Percentiles rank a stretch among this genome's conserved stretches.
Evolutionary conservation across 2,888 invertebrate genomes (phyloP).

Genomic region (Nomada hirtipes): DNA sequence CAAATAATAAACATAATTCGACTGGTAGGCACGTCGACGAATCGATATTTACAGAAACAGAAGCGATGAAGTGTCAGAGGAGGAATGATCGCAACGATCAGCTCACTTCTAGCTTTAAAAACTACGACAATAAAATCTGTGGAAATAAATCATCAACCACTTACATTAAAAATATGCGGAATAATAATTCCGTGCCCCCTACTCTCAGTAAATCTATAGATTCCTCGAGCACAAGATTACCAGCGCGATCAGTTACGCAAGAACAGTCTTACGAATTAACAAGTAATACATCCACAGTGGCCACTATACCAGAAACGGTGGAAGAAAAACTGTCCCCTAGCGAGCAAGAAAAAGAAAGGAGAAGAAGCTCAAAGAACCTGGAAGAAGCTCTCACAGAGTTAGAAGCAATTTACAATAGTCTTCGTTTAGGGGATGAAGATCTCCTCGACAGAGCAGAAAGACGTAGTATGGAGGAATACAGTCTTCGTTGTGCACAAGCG

Average conservation of each 20-base stretch:
- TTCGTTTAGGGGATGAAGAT: constrained; percentile 93
- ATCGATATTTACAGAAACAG: constrained; percentile 46
- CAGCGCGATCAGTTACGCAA: constrained; percentile 1
- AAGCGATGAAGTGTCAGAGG: constrained; percentile 58
- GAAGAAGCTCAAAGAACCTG: constrained; percentile 90
- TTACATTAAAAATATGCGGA: constrained; percentile 34
- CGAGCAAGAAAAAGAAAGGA: constrained; percentile 80
- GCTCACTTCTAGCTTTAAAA: constrained; percentile 54
- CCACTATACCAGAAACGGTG: neutral
- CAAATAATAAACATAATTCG: constrained; percentile 69
- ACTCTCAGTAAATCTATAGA: constrained; percentile 25
- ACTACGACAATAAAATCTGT: constrained; percentile 18
- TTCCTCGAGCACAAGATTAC: constrained; percentile 29
- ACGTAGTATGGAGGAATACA: constrained; percentile 87
- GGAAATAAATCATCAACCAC: constrained; percentile 29
- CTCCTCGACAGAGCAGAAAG: constrained; percentile 92
- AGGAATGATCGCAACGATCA: constrained; percentile 66
- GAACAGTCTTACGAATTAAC: constrained; percentile 17
- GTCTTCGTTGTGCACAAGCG: constrained; percentile 66
- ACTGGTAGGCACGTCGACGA: constrained; percentile 72
- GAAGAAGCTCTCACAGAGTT: constrained; percentile 95
- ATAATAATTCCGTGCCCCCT: constrained; percentile 23
- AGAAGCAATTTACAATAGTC: constrained; percentile 95
- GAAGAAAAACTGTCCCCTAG: neutral
- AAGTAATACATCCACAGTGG: neutral